Evolutionary conservation across 2,888 invertebrate genomes (phyloP).

Genomic region (Lepeophtheirus nordmannii): DNA sequence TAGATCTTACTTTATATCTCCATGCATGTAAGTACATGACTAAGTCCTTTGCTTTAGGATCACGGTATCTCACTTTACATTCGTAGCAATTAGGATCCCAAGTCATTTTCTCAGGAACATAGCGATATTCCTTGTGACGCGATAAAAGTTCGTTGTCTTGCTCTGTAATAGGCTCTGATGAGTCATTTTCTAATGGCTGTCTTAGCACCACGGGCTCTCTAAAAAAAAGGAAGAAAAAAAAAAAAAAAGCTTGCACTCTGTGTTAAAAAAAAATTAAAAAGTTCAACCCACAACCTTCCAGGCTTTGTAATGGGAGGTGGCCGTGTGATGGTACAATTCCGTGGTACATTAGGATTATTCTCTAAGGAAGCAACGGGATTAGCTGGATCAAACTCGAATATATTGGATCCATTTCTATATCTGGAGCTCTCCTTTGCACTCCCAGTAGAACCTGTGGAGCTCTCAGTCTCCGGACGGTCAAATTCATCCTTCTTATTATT

Average conservation of each 20-base stretch:
- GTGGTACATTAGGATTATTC: conserved; percentile 23
- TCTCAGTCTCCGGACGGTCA: background rate
- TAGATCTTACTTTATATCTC: conserved; percentile 31
- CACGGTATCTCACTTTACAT: conserved; percentile 76
- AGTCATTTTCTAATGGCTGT: conserved; percentile 19
- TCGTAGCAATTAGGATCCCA: conserved; percentile 77
- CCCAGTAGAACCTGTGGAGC: background rate
- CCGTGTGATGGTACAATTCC: conserved; percentile 24
- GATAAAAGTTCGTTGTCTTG: conserved; percentile 21
- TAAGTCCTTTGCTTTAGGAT: conserved; percentile 76
- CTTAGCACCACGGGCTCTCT: conserved; percentile 22
- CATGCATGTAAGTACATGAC: conserved; percentile 86
- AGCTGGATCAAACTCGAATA: conserved; percentile 6
- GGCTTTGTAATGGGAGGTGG: conserved; percentile 24
- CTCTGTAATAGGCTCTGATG: conserved; percentile 21
- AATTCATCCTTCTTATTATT: background rate
- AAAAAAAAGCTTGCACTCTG: background rate
- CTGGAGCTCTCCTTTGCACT: background rate
- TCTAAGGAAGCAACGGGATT: conserved; percentile 20
- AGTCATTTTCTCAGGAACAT: conserved; percentile 54
- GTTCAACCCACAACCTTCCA: conserved; percentile 11
- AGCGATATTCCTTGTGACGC: conserved; percentile 30
- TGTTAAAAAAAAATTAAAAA: too few species aligned
- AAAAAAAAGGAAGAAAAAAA: background rate
- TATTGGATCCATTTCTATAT: background rate